Percentiles rank a stretch among this genome's conserved stretches.
phyloP scores from a whole-genome alignment of 1,140 invertebrate species.

The Frieseomelitta varia region DNA sequence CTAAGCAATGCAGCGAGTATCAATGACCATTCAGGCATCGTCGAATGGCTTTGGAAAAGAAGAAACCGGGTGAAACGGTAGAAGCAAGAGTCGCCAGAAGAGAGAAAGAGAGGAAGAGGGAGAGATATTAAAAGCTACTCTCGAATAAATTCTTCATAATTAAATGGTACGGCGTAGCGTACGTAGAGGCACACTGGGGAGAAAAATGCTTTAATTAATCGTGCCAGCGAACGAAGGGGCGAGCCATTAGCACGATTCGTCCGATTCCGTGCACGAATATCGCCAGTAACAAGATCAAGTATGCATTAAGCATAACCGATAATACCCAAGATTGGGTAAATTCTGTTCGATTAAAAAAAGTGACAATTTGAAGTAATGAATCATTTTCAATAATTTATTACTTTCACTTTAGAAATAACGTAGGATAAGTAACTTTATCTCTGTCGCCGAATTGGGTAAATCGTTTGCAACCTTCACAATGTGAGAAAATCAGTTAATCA shows the following conservation, averaged over 20 bases:
- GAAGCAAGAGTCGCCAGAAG: too few relatives aligned
- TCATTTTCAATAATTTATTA: too few relatives aligned
- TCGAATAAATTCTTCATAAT: slow-evolving; percentile 37
- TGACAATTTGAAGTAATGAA: too few relatives aligned
- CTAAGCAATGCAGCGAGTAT: neutral
- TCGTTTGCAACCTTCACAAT: too few relatives aligned
- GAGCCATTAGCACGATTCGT: slow-evolving; percentile 6
- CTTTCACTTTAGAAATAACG: too few relatives aligned
- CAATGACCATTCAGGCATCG: neutral
- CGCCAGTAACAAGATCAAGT: too few relatives aligned
- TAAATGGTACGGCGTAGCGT: slow-evolving; percentile 11
- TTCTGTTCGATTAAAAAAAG: too few relatives aligned
- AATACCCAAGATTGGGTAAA: too few relatives aligned
- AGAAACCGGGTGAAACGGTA: neutral
- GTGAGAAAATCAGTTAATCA: too few relatives aligned
- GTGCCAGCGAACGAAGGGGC: neutral
- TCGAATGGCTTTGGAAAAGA: neutral
- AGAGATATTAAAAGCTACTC: slow-evolving; percentile 10
- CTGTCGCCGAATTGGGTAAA: too few relatives aligned
- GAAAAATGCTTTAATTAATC: slow-evolving; percentile 40
- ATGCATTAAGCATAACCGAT: too few relatives aligned
- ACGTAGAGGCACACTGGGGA: neutral
- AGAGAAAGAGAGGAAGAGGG: neutral
- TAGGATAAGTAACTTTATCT: too few relatives aligned
- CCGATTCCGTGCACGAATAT: slow-evolving; percentile 8